Evolutionary conservation across 1,140 invertebrate genomes (phyloP).

Genomic region (Odontomachus brunneus): DNA sequence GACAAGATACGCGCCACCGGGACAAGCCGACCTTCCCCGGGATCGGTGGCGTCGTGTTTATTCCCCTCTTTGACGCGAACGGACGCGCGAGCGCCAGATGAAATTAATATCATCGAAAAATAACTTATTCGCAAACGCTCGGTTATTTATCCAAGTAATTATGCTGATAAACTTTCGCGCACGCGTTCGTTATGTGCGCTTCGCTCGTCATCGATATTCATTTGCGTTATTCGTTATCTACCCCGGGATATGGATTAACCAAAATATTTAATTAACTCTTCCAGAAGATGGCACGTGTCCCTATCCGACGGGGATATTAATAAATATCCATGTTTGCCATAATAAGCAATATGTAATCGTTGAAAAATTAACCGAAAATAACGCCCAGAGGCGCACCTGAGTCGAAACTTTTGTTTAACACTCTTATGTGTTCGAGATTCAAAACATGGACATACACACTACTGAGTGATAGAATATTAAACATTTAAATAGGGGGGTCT

Average conservation of each 20-base stretch:
- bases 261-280: too few species aligned
- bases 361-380: not conserved
- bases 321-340: not conserved
- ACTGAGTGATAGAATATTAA: too few species aligned
- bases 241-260: not conserved
- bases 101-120: conserved; percentile 15
- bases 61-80: not conserved
- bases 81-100: not conserved
- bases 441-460: too few species aligned
- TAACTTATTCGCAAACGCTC: conserved; percentile 18
- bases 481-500: too few species aligned
- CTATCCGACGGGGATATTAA: not conserved
- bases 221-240: not conserved
- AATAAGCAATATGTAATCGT: conserved; percentile 2
- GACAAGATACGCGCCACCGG: conserved; percentile 24
- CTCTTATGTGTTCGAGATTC: too few species aligned
- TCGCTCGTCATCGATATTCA: not conserved
- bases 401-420: too few species aligned
- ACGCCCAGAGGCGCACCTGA: not conserved
- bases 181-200: not conserved
- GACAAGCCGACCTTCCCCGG: conserved; percentile 26
- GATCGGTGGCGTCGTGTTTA: conserved; percentile 14
- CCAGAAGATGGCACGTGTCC: not conserved
- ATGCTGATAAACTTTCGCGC: not conserved
- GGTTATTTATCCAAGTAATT: conserved; percentile 16